phyloP scores from a whole-genome alignment of 2,113 vertebrate genomes.

The Muscicapa adusta region DNA sequence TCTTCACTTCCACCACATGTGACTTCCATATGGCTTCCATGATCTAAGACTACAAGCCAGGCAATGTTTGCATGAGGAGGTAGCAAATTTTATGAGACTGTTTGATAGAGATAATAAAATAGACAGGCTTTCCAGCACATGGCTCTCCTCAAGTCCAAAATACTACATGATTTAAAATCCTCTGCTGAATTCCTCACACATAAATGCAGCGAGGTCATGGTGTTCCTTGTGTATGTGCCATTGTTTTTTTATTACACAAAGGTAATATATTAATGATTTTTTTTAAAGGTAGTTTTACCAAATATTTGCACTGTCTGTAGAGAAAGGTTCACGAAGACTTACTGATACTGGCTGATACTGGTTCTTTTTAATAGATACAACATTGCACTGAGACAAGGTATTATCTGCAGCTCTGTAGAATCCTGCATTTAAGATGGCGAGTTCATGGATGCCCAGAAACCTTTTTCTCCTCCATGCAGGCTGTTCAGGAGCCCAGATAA shows the following conservation, averaged over 20 bases:
- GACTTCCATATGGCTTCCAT: background rate
- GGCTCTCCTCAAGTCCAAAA: background rate
- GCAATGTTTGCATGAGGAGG: background rate
- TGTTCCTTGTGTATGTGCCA: background rate
- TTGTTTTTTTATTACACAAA: background rate
- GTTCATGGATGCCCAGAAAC: background rate
- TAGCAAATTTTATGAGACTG: background rate
- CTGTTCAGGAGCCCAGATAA: background rate
- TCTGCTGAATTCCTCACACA: background rate
- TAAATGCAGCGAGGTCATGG: background rate
- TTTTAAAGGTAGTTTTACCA: background rate
- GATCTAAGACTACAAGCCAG: background rate
- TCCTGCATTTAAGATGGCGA: background rate
- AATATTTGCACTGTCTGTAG: background rate
- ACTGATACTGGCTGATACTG: background rate
- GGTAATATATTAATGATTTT: background rate
- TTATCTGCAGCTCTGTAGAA: background rate
- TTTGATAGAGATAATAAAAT: background rate
- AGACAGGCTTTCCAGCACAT: background rate
- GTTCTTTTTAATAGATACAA: background rate
- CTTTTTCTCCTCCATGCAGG: background rate
- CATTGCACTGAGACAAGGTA: background rate
- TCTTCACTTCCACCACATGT: background rate
- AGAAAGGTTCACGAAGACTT: background rate
- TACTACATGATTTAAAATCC: background rate